These are phyloP conservation scores for Argyresthia goedartella DNA, from an alignment of 2,888 invertebrate genomes.

Conservation along the genomic window DNA sequence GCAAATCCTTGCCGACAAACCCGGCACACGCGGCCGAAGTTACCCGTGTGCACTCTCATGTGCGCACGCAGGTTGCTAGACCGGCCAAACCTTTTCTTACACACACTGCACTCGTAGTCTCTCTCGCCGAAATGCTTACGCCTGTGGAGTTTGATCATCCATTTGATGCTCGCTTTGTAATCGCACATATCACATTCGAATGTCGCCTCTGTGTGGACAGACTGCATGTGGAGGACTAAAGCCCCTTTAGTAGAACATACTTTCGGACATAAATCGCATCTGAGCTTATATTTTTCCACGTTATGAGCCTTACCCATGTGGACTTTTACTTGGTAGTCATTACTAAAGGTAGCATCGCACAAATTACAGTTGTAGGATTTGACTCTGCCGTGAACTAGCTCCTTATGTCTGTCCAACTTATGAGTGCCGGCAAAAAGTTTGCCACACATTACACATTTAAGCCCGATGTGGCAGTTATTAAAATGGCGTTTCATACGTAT, in stretches of 20 bases:
- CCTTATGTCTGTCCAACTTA: slow-evolving; percentile 35
- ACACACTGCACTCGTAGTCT: slow-evolving; percentile 66
- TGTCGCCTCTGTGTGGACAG: slow-evolving; percentile 44
- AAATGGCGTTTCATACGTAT: slow-evolving; percentile 39
- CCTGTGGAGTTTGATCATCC: slow-evolving; percentile 49
- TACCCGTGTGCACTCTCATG: slow-evolving; percentile 48
- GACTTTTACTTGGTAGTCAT: slow-evolving; percentile 38
- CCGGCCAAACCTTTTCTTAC: slow-evolving; percentile 62
- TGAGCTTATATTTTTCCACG: slow-evolving; percentile 41
- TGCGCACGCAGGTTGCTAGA: slow-evolving; percentile 57
- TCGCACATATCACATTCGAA: slow-evolving; percentile 45
- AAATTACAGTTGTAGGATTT: slow-evolving; percentile 30
- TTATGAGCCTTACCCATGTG: slow-evolving; percentile 51
- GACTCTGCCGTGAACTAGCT: slow-evolving; percentile 29
- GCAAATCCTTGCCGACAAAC: slow-evolving; percentile 36
- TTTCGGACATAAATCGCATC: slow-evolving; percentile 53
- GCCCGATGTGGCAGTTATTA: slow-evolving; percentile 29
- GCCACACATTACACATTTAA: slow-evolving; percentile 40
- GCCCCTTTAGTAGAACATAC: slow-evolving; percentile 61
- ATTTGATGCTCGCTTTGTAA: slow-evolving; percentile 40
- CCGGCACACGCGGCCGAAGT: slow-evolving; percentile 38
- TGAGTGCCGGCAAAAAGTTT: slow-evolving; percentile 45
- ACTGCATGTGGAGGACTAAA: slow-evolving; percentile 60
- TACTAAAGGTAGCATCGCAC: slow-evolving; percentile 32
- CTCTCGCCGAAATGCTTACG: slow-evolving; percentile 60